phyloP scores from a whole-genome alignment of 2,113 vertebrate species.

The Nothobranchius kuhntae region DNA sequence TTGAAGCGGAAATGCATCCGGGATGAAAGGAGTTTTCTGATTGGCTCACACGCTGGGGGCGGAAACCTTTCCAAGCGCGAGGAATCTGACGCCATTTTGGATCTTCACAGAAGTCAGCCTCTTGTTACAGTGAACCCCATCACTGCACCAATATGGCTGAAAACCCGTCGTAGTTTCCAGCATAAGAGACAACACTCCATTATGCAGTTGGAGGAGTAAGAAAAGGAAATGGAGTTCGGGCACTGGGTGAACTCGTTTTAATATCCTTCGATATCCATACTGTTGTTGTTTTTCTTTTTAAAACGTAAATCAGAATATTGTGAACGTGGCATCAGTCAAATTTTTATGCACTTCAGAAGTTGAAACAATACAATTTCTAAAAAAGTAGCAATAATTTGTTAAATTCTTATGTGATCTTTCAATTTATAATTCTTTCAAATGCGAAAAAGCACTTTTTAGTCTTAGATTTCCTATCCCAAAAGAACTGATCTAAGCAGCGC shows the following conservation, averaged over 20 bases:
- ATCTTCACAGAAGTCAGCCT: conserved; percentile 11
- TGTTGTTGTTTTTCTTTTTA: not conserved
- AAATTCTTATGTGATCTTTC: not conserved
- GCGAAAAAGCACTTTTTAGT: too few relatives aligned
- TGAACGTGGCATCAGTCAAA: not conserved
- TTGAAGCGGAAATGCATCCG: conserved; percentile 57
- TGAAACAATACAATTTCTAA: not conserved
- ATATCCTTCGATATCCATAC: not conserved
- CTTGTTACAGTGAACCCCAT: rapidly evolving
- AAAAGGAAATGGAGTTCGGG: conserved; percentile 74
- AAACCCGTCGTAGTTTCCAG: conserved; percentile 50
- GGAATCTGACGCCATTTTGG: conserved; percentile 78
- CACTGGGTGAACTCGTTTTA: conserved; percentile 40
- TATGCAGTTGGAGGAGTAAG: conserved; percentile 60
- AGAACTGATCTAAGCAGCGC: too few relatives aligned
- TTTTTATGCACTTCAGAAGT: not conserved
- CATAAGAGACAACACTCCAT: conserved; percentile 58
- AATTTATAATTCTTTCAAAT: too few relatives aligned
- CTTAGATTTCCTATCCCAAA: not conserved
- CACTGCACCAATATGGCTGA: conserved; percentile 58
- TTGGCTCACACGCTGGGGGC: conserved; percentile 68
- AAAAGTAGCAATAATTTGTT: not conserved
- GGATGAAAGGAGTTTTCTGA: conserved; percentile 59
- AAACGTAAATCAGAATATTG: not conserved
- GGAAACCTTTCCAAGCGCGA: conserved; percentile 32